phyloP scores from a whole-genome alignment of 2,113 vertebrate genomes.

The Orycteropus afer region DNA sequence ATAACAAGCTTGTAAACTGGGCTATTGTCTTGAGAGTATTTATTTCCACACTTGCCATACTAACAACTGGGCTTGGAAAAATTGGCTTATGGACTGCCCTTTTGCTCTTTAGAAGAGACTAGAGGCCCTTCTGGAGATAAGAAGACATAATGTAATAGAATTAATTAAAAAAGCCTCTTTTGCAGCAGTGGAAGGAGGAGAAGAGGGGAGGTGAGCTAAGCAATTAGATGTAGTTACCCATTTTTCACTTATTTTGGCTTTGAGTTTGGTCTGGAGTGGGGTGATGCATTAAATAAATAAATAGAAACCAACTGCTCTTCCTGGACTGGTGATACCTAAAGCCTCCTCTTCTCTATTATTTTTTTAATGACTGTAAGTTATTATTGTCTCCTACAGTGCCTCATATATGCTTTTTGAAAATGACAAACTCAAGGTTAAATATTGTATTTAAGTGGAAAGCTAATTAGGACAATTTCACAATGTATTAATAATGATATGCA shows the following conservation, averaged over 20 bases:
- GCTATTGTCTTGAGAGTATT: not conserved
- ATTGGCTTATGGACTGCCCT: not conserved
- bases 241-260: not conserved
- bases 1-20: not conserved
- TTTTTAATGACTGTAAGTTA: not conserved
- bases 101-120: not conserved
- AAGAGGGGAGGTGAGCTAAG: not conserved
- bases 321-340: too few species aligned
- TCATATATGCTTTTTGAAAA: not conserved
- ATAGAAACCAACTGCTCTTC: not conserved
- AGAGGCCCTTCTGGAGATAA: not conserved
- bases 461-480: not conserved
- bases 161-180: not conserved
- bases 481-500: accelerated
- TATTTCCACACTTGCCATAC: not conserved
- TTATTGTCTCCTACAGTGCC: not conserved
- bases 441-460: not conserved
- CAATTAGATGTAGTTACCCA: accelerated
- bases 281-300: too few species aligned
- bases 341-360: not conserved
- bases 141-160: not conserved
- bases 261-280: not conserved
- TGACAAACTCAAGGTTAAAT: not conserved
- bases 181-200: not conserved
- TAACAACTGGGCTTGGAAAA: not conserved